Percentiles rank a stretch among this genome's conserved stretches.
phyloP scores from a whole-genome alignment of 2,888 invertebrate species.

The Apodemia duryi region DNA sequence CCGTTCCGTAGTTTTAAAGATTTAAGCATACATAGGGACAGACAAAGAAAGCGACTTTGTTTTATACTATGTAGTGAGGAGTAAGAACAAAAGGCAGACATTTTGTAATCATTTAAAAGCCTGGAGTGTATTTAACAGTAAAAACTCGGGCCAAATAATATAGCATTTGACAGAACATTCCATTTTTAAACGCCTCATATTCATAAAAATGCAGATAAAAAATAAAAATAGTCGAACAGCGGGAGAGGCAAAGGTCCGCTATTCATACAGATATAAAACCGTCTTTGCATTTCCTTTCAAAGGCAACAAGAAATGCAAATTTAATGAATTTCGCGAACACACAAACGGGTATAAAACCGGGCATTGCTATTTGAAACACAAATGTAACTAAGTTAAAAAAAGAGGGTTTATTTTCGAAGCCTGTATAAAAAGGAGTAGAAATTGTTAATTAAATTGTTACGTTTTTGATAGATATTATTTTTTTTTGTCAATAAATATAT shows the following conservation, averaged over 20 bases:
- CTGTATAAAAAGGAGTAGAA: too few species aligned
- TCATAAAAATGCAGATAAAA: constrained; percentile 5
- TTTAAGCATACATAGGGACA: too few species aligned
- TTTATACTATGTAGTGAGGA: too few species aligned
- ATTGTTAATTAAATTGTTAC: too few species aligned
- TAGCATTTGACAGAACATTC: constrained; percentile 6
- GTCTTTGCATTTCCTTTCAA: constrained; percentile 12
- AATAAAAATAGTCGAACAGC: constrained; percentile 4
- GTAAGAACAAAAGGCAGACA: neutral
- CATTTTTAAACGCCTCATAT: constrained; percentile 8
- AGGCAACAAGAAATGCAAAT: constrained; percentile 10
- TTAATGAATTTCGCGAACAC: constrained; percentile 3
- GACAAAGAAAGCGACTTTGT: too few species aligned
- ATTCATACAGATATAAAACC: constrained; percentile 6
- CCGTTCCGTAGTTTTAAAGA: too few species aligned
- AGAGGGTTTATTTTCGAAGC: too few species aligned
- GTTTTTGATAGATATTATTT: too few species aligned
- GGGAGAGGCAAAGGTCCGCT: constrained; percentile 3
- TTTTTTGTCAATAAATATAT: too few species aligned
- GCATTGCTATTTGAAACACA: too few species aligned
- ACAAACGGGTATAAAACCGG: constrained; percentile 2
- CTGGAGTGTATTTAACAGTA: neutral
- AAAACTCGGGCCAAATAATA: neutral
- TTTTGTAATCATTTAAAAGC: neutral
- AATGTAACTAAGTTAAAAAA: too few species aligned